A percentile compares a stretch with the other conserved stretches of the same genome.
These are phyloP conservation scores for Gymnoscopelus braueri DNA, from an alignment of 2,797 vertebrate species.

Conservation along the genomic window DNA sequence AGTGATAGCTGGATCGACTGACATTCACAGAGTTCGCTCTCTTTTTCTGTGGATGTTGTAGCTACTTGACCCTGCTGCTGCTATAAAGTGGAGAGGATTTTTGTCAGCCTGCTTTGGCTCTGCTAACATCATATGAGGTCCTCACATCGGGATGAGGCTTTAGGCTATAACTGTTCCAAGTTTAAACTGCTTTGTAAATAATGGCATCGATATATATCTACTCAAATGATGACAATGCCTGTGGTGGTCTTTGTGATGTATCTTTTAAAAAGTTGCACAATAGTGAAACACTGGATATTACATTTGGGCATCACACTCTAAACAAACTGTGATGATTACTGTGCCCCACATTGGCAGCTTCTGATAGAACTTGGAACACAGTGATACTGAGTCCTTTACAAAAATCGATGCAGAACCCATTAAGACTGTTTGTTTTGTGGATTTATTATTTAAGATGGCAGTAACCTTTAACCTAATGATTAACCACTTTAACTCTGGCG, in stretches of 20 bases:
- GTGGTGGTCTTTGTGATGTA: slow-evolving; percentile 80
- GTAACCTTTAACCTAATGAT: slow-evolving; percentile 45
- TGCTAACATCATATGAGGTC: slow-evolving; percentile 40
- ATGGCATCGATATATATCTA: slow-evolving; percentile 73
- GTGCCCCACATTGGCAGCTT: slow-evolving; percentile 70
- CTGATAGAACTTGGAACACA: slow-evolving; percentile 64
- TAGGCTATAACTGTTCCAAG: slow-evolving; percentile 41
- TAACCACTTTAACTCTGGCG: no score
- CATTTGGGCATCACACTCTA: slow-evolving; percentile 62
- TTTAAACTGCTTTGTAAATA: slow-evolving; percentile 75
- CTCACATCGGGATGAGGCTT: slow-evolving; percentile 44
- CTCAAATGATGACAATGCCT: slow-evolving; percentile 73
- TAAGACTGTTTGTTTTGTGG: slow-evolving; percentile 32
- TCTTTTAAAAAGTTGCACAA: slow-evolving; percentile 69
- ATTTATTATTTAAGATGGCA: slow-evolving; percentile 26
- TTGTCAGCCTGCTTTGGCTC: slow-evolving; percentile 37
- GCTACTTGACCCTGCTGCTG: slow-evolving; percentile 50
- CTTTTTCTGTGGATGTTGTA: slow-evolving; percentile 67
- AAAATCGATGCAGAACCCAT: slow-evolving; percentile 1
- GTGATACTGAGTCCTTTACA: slow-evolving; percentile 25
- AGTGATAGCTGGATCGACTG: slow-evolving; percentile 30
- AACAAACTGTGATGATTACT: slow-evolving; percentile 70
- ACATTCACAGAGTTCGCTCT: slow-evolving; percentile 58
- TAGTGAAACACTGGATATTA: slow-evolving; percentile 64
- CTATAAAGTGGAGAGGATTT: slow-evolving; percentile 52